Conservation (phyloP, 1,140 invertebrate genomes). For the Bombus pyrosoma region DNA sequence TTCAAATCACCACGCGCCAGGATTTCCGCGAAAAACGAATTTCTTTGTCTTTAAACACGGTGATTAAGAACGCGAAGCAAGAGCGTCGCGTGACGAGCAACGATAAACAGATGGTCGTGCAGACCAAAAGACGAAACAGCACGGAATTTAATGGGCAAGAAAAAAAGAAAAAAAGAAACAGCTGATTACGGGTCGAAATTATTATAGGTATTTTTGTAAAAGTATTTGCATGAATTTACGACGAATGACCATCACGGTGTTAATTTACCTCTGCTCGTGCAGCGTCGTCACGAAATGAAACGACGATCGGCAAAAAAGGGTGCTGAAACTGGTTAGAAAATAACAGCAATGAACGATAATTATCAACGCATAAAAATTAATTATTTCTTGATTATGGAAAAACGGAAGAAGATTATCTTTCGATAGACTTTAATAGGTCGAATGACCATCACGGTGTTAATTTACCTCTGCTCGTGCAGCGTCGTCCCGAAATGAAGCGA, state of each 20-base stretch:
- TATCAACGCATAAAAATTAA: not conserved
- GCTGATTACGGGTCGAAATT: constrained; percentile 34
- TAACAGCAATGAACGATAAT: not conserved
- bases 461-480: not conserved
- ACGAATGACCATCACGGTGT: not conserved
- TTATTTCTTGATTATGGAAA: not conserved
- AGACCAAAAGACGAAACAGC: not conserved
- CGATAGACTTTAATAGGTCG: not conserved
- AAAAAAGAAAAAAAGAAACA: not conserved
- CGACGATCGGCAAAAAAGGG: not conserved
- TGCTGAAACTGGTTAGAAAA: not conserved
- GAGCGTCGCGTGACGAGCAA: constrained; percentile 61
- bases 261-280: not conserved
- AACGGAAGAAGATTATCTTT: not conserved
- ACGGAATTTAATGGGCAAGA: not conserved
- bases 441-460: not conserved
- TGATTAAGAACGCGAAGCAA: constrained; percentile 29
- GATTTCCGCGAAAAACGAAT: constrained; percentile 42
- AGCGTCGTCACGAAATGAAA: not conserved
- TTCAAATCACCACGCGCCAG: not conserved
- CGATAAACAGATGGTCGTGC: constrained; percentile 23
- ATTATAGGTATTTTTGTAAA: constrained; percentile 71
- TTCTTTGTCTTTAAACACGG: constrained; percentile 51
- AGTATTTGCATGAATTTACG: constrained; percentile 71
- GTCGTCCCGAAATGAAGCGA: not conserved